Evolutionary conservation across 1,140 invertebrate genomes (phyloP), one percentile per base, ranked within the genome.

Genomic region (Eufriesea mexicana): DNA sequence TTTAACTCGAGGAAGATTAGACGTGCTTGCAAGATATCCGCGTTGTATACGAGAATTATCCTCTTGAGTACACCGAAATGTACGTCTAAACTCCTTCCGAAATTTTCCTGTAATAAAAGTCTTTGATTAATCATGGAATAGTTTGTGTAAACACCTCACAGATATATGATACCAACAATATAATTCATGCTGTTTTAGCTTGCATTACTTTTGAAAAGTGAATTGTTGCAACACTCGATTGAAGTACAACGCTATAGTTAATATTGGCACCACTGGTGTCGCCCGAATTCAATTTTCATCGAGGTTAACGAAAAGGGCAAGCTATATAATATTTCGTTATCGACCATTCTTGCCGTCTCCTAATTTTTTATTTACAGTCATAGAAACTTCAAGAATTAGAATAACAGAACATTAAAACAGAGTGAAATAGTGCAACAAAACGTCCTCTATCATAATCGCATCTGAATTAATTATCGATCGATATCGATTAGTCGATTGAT

Each of bases 61-160:
- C 20, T 61, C 70, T 14, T 77, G 57, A 6, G 76, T 67, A 76
- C 95, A 96, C 77, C 94, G 94, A 89, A 96, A 96, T 0, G 95
- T 94, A 12, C 95, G 94, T 12, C 93, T 95, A 87, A 96, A 96
- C 89, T 96, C 96, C 57, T 95, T 94, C 5, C 96, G 95, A 91
- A 96, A 96, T 93, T 96, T 96, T 47, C 95, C 96, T 96, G 94
- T 25, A 95, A 92, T 76, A 89, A 79, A 91, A 76, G 79, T 23
- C 12, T 25, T 66, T 51, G 20, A 54, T 55, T 25, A 49, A 49
- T 77, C 5, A 10, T 47, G 1, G 49, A 51, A 54, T n/a, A 45
- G 4, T 64, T 67, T 25, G 12, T 35, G 10, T 7, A 61, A 35
- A 20, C 10, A 49, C 10, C 49, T 75, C 16, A 20, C 45, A 62